Evolutionary conservation across 1,140 invertebrate genomes (phyloP).

Genomic region (Lepidurus couesii): DNA sequence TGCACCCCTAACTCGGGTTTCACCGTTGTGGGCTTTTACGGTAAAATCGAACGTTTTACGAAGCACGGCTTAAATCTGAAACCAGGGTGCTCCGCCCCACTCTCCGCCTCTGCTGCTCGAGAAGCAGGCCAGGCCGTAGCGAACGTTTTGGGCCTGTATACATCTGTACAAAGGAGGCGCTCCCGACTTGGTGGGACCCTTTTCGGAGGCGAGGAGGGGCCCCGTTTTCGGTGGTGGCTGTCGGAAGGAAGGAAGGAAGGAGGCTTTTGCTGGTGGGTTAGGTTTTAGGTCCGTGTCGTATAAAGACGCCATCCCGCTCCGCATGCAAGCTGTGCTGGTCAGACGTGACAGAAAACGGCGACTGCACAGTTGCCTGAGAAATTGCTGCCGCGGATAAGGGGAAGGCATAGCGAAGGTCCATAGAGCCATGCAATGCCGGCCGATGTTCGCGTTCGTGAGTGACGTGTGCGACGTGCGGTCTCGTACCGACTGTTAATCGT

Average conservation of each 20-base stretch:
- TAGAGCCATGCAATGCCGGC: constrained; percentile 13
- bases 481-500: constrained; percentile 18
- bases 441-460: constrained; percentile 13
- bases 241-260: constrained; percentile 11
- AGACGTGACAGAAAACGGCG: constrained; percentile 21
- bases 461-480: constrained; percentile 20
- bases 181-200: neutral
- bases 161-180: neutral
- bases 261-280: constrained; percentile 13
- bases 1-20: too few relatives aligned
- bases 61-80: neutral
- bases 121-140: neutral
- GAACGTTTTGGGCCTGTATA: neutral
- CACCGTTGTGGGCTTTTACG: too few relatives aligned
- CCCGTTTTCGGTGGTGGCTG: neutral
- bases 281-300: constrained; percentile 6
- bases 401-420: constrained; percentile 2
- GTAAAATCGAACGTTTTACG: neutral
- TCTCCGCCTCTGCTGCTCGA: neutral
- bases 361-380: constrained; percentile 14
- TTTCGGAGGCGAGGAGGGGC: neutral
- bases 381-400: constrained; percentile 3
- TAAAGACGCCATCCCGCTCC: constrained; percentile 10
- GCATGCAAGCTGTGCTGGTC: constrained; percentile 17
- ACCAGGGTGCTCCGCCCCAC: neutral